phyloP scores from a whole-genome alignment of 2,113 vertebrate genomes.

The Microtus pennsylvanicus region DNA sequence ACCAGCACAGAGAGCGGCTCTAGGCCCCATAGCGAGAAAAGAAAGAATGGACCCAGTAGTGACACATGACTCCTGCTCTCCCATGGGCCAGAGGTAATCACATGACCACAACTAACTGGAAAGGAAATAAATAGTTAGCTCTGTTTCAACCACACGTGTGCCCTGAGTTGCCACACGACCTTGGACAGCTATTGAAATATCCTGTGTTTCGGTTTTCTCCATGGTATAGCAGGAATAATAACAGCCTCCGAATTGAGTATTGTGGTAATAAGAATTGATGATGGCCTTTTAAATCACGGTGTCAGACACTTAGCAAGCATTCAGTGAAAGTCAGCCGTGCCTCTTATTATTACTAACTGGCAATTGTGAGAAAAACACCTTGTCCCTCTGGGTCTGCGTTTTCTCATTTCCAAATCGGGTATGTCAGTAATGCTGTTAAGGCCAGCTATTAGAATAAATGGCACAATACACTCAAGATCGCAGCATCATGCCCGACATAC shows the following conservation, averaged over 20 bases:
- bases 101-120: neutral
- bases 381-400: conserved; percentile 56
- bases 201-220: neutral
- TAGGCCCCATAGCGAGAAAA: neutral
- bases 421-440: conserved; percentile 34
- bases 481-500: conserved; percentile 11
- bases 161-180: neutral
- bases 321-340: conserved; percentile 47
- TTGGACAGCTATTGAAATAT: conserved; percentile 14
- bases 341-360: conserved; percentile 55
- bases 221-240: conserved; percentile 15
- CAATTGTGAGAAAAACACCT: conserved; percentile 42
- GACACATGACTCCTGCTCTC: neutral
- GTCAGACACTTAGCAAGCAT: conserved; percentile 18
- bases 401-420: conserved; percentile 47
- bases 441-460: conserved; percentile 53
- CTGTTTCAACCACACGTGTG: neutral
- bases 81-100: neutral
- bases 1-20: neutral
- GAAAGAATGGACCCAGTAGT: neutral
- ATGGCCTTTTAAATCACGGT: conserved; percentile 44
- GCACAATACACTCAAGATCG: conserved; percentile 5
- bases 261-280: conserved; percentile 49
- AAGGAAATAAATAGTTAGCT: neutral
- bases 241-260: neutral